A percentile compares a stretch with the other conserved stretches of the same genome.
Conservation (phyloP, 2,113 vertebrate genomes). For the Columba janthina region DNA sequence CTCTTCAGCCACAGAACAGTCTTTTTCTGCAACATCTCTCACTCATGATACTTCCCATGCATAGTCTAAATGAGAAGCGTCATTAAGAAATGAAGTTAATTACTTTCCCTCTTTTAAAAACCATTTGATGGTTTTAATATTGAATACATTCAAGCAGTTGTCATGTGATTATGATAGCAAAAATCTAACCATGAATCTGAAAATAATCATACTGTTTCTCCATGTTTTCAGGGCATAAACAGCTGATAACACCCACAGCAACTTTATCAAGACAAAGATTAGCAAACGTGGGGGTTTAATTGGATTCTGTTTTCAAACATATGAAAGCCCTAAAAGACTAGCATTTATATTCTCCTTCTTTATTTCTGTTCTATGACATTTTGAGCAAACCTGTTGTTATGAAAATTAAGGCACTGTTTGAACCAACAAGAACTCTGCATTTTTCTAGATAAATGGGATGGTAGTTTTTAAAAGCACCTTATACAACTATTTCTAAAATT, state of each 20-base stretch:
- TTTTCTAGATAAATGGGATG: neutral
- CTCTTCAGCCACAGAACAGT: neutral
- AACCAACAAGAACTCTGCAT: neutral
- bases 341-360: neutral
- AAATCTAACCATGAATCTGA: conserved; percentile 17
- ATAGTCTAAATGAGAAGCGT: conserved; percentile 11
- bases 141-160: neutral
- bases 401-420: neutral
- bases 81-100: conserved; percentile 37
- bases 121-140: conserved; percentile 5
- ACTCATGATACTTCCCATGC: neutral
- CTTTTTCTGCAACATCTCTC: neutral
- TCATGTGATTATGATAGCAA: neutral
- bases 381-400: neutral
- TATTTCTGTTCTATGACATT: neutral
- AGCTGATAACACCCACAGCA: neutral
- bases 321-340: neutral
- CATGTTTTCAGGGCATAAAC: neutral
- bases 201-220: neutral
- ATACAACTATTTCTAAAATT: neutral
- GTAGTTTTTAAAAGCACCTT: neutral
- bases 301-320: neutral
- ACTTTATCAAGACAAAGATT: conserved; percentile 17
- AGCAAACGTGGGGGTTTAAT: neutral
- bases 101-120: conserved; percentile 9